These are phyloP conservation scores for Hirtodrosophila duncani DNA, from an alignment of 2,888 invertebrate genomes.

Conservation along the genomic window DNA sequence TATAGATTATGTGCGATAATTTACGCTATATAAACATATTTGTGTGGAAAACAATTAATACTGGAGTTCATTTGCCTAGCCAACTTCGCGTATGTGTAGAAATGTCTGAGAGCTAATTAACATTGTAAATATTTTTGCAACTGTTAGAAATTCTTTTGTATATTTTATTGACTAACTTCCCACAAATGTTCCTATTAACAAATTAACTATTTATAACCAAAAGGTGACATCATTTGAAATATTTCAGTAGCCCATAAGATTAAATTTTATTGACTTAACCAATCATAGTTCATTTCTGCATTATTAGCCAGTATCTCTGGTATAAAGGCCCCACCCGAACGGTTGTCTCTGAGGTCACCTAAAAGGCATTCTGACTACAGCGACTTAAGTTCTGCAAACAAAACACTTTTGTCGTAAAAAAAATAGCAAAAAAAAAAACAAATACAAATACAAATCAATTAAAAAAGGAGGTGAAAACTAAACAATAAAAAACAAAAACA, in stretches of 20 bases:
- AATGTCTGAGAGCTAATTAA: background rate
- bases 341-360: slow-evolving; percentile 51
- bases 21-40: no score
- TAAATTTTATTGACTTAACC: slow-evolving; percentile 7
- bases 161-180: no score
- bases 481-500: slow-evolving; percentile 50
- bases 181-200: no score
- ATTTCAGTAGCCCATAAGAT: slow-evolving; percentile 1
- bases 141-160: slow-evolving; percentile 19
- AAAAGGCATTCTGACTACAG: slow-evolving; percentile 32
- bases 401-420: slow-evolving; percentile 36
- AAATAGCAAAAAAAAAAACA: slow-evolving; percentile 18
- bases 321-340: slow-evolving; percentile 5
- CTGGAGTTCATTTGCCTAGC: background rate
- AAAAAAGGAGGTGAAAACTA: slow-evolving; percentile 59
- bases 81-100: background rate
- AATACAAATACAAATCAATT: slow-evolving; percentile 62
- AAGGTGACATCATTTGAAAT: no score
- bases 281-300: slow-evolving; percentile 12
- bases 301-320: slow-evolving; percentile 3
- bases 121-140: background rate
- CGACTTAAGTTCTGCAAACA: slow-evolving; percentile 33
- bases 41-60: slow-evolving; percentile 22
- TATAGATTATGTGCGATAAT: slow-evolving; percentile 26
- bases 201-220: no score